Base-by-base conservation (phyloP, 64 coral and sea anemone genomes). In the Stichodactyla mertensii region DNA sequence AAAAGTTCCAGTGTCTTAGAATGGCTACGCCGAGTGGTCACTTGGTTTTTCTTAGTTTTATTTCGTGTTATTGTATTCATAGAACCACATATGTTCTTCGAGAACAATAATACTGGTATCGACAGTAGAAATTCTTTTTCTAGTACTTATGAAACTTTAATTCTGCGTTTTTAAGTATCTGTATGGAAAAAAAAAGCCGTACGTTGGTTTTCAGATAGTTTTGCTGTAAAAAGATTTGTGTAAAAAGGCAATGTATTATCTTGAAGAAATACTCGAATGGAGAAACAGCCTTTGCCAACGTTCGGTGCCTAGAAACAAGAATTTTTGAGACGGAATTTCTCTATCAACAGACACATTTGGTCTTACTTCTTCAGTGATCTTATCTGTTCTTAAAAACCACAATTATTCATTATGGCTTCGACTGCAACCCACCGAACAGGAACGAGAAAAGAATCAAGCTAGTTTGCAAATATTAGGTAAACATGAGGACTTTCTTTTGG, bases 381-480 rank as follows among this genome's bases (percentile, higher is more conserved):
- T 81, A 81, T 81, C 78, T 81, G 0, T 10, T 5, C 78, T 20
- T 28, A 15, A 81, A 81, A 81, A 81, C 78, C 78, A 81, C 78
- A 81, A 81, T 81, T 81, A 81, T 55, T 55, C 69, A 74, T 74
- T 74, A 28, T 26, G 7, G 10, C 24, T 74, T 74, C 69, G 36
- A 74, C 69, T 74, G 24, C 11, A 23, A 23, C 69, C 56, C 69
- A 31, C 69, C 24, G 27, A 27, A 8, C 12, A 27, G 10, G 69
- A 6, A 27, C 27, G 20, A 6, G 10, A 36, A 31, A n/a, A 10
- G 69, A 9, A 9, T 31, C 23, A 13, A n/a, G 27, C 24, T 9
- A 13, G n/a, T 74, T 31, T 28, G 22, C 57, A 22, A 66, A 74
- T 74, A 23, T 23, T 74, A 31, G 27, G 13, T 10, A 36, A 74